Percentiles rank a stretch among this genome's conserved stretches.
These are phyloP conservation scores for Falcunculus frontatus DNA, from an alignment of 2,113 vertebrate species.

Conservation along the genomic window DNA sequence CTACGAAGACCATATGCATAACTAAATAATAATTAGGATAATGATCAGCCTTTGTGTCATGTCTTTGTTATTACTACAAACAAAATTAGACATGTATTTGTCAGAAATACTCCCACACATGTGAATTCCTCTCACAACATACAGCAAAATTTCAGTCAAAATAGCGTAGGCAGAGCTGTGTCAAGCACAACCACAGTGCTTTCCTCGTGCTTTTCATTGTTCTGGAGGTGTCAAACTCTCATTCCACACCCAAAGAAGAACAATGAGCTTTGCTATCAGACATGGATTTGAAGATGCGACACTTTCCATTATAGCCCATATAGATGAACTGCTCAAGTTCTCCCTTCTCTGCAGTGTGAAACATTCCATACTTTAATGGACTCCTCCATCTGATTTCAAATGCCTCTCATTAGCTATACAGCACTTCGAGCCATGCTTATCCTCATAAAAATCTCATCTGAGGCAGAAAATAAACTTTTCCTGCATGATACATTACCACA, in stretches of 20 bases:
- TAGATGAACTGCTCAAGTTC: not conserved
- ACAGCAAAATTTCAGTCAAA: constrained; percentile 10
- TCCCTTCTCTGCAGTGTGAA: not conserved
- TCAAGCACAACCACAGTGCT: not conserved
- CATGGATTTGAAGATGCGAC: not conserved
- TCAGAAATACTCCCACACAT: constrained; percentile 6
- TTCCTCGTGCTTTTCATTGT: not conserved
- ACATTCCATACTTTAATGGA: not conserved
- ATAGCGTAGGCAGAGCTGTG: not conserved
- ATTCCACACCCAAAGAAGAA: not conserved
- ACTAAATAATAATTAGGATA: constrained; percentile 6
- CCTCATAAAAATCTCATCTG: not conserved
- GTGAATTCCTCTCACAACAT: not conserved
- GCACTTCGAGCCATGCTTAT: not conserved
- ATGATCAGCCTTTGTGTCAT: constrained; percentile 7
- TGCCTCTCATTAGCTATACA: not conserved
- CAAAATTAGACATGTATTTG: constrained; percentile 14
- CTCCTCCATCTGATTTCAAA: not conserved
- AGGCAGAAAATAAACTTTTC: not conserved
- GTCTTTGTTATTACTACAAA: constrained; percentile 7
- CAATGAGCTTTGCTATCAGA: not conserved
- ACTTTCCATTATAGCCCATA: not conserved
- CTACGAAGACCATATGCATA: not conserved
- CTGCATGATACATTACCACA: not conserved
- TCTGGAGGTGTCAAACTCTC: not conserved